phyloP scores from a whole-genome alignment of 2,113 vertebrate species.

The Bettongia penicillata region DNA sequence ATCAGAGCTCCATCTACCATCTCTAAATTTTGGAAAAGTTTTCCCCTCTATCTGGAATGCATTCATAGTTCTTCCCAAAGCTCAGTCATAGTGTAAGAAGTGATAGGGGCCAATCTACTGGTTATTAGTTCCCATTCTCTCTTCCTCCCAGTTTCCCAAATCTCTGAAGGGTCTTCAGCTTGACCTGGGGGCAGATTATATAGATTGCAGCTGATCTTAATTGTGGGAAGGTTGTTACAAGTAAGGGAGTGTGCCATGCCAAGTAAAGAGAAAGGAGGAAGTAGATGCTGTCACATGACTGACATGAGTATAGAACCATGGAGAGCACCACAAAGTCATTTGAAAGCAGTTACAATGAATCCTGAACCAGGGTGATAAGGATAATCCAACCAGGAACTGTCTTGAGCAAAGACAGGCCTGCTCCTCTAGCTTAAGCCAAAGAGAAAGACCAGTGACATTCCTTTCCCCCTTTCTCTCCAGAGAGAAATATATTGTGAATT shows the following conservation, averaged over 20 bases:
- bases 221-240: not conserved
- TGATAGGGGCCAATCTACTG: not conserved
- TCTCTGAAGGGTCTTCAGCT: not conserved
- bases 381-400: not conserved
- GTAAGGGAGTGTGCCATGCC: not conserved
- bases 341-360: not conserved
- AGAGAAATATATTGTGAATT: not conserved
- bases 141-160: not conserved
- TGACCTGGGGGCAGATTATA: not conserved
- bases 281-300: not conserved
- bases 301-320: not conserved
- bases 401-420: not conserved
- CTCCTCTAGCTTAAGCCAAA: not conserved
- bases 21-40: not conserved
- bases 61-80: not conserved
- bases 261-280: not conserved
- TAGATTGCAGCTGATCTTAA: not conserved
- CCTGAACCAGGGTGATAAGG: not conserved
- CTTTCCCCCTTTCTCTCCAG: not conserved
- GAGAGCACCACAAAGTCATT: not conserved
- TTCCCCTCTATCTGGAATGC: not conserved
- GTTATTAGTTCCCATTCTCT: not conserved
- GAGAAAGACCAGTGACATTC: not conserved
- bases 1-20: not conserved
- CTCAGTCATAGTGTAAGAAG: not conserved